A percentile compares a stretch with the other conserved stretches of the same genome.
These are phyloP conservation scores for Montipora capitata DNA, from an alignment of 92 coral and sea anemone genomes.

Conservation along the genomic window DNA sequence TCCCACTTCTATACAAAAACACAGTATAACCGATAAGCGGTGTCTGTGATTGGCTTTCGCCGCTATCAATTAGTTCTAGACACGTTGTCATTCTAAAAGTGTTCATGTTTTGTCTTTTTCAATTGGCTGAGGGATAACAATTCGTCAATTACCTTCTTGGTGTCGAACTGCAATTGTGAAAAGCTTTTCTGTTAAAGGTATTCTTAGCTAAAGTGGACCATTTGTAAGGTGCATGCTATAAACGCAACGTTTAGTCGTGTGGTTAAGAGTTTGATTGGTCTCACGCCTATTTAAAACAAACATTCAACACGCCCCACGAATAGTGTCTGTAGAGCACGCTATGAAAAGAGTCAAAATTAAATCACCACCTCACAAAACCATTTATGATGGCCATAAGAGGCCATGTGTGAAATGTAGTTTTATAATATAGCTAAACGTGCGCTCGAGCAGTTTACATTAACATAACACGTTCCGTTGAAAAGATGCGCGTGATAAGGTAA, in stretches of 20 bases:
- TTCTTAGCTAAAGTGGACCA: constrained; percentile 78
- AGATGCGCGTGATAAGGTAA: constrained; percentile 68
- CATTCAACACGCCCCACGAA: constrained; percentile 45
- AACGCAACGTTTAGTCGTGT: constrained; percentile 64
- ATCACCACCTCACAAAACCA: constrained; percentile 10
- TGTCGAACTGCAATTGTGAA: constrained; percentile 81
- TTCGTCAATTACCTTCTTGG: constrained; percentile 95
- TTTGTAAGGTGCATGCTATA: constrained; percentile 68
- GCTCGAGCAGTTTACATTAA: constrained; percentile 53
- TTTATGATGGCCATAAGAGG: constrained; percentile 3
- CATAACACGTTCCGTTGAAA: constrained; percentile 72
- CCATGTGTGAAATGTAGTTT: constrained; percentile 6
- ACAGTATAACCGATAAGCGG: constrained; percentile 85
- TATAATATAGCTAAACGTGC: constrained; percentile 49
- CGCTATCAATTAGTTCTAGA: constrained; percentile 93
- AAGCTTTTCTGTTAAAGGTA: constrained; percentile 72
- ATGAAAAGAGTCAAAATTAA: constrained; percentile 5
- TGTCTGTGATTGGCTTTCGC: constrained; percentile 90
- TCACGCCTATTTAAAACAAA: constrained; percentile 60
- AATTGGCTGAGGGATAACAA: constrained; percentile 98
- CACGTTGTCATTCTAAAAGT: constrained; percentile 97
- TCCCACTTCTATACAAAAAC: constrained; percentile 94
- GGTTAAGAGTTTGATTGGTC: constrained; percentile 56
- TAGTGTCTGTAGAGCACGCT: background rate
- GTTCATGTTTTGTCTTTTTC: constrained; percentile 93